These are phyloP conservation scores for Dryocosmus kuriphilus DNA, from an alignment of 2,888 invertebrate genomes.

Conservation along the genomic window DNA sequence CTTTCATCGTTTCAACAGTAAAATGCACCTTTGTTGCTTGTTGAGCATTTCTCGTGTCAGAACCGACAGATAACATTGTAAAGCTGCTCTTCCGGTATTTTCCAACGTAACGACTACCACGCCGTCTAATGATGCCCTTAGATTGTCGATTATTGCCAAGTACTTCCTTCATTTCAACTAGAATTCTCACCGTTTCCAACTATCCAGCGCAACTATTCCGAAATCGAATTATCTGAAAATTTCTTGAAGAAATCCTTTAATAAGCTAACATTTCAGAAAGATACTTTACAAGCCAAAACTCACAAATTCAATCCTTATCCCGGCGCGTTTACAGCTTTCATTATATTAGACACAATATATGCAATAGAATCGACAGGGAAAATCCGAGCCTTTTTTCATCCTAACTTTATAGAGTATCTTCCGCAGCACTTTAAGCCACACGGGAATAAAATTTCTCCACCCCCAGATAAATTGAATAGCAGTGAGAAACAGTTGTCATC, in stretches of 20 bases:
- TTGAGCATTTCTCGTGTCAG: slow-evolving; percentile 28
- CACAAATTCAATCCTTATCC: background rate
- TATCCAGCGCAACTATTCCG: background rate
- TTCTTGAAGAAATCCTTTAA: background rate
- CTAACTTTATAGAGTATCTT: too few relatives aligned
- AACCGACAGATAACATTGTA: slow-evolving; percentile 40
- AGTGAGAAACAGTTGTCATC: too few relatives aligned
- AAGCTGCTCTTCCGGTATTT: slow-evolving; percentile 13
- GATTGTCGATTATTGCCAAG: slow-evolving; percentile 15
- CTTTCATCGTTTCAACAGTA: background rate
- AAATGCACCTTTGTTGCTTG: slow-evolving; percentile 11
- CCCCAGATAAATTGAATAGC: too few relatives aligned
- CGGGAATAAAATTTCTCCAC: too few relatives aligned
- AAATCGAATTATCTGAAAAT: background rate
- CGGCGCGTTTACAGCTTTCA: too few relatives aligned
- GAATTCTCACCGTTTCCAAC: background rate
- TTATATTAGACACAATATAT: too few relatives aligned
- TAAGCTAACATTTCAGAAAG: background rate
- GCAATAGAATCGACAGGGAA: too few relatives aligned
- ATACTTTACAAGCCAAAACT: background rate
- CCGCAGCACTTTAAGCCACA: too few relatives aligned
- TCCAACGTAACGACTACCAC: slow-evolving; percentile 19
- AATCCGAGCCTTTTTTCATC: too few relatives aligned
- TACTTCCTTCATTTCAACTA: background rate
- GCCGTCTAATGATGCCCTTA: slow-evolving; percentile 27